These are phyloP conservation scores for Heliconius eleuchia DNA, from an alignment of 1,140 invertebrate genomes.

Conservation along the genomic window DNA sequence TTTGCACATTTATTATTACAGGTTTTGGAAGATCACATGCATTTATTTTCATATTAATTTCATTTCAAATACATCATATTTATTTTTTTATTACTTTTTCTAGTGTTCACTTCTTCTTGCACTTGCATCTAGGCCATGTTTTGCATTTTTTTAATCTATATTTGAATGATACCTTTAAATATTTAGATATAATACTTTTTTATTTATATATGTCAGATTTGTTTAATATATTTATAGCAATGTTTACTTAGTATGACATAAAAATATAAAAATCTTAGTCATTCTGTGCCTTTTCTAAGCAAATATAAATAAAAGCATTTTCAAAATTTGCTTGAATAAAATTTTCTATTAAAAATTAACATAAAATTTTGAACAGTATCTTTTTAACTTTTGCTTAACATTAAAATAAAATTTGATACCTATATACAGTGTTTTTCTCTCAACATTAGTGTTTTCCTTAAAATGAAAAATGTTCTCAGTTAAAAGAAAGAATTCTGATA, in stretches of 20 bases:
- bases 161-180: background rate
- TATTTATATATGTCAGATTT: background rate
- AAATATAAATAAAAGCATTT: background rate
- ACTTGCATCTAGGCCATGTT: background rate
- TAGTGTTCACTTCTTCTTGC: too few relatives aligned
- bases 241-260: background rate
- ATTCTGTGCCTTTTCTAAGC: too few relatives aligned
- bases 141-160: background rate
- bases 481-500: too few relatives aligned
- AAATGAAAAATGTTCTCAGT: too few relatives aligned
- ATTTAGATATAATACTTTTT: too few relatives aligned
- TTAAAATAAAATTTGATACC: background rate
- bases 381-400: background rate
- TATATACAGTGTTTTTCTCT: background rate
- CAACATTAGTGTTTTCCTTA: too few relatives aligned
- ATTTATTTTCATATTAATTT: constrained; percentile 6
- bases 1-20: background rate
- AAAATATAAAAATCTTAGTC: too few relatives aligned
- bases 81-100: background rate
- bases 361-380: background rate
- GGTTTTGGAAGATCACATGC: background rate
- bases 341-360: background rate
- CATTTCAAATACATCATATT: constrained; percentile 6
- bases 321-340: background rate
- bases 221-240: background rate